Conservation (phyloP, 2,797 vertebrate species). For the Gymnodraco acuticeps region DNA sequence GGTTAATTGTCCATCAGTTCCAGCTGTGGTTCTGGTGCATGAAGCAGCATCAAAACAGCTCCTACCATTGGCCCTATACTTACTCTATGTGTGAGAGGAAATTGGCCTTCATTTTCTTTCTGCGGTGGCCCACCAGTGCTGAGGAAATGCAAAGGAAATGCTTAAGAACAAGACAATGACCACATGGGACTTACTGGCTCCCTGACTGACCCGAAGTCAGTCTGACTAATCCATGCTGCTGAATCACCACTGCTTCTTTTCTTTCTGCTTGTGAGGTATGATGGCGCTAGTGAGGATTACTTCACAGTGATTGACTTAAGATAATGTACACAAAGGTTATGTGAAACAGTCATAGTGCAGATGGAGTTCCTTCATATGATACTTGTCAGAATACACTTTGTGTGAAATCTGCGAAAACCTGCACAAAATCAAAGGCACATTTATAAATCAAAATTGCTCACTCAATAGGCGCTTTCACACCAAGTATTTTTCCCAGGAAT, state of each 20-base stretch:
- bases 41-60: conserved; percentile 71
- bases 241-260: conserved; percentile 44
- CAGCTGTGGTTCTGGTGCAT: conserved; percentile 71
- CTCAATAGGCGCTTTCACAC: too few relatives aligned
- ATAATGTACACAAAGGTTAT: conserved; percentile 15
- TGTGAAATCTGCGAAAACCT: conserved; percentile 18
- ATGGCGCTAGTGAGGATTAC: conserved; percentile 19
- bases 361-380: conserved; percentile 27
- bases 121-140: conserved; percentile 65
- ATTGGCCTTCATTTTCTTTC: conserved; percentile 71
- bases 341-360: conserved; percentile 31
- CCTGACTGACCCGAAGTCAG: conserved; percentile 36
- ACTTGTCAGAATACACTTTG: conserved; percentile 19
- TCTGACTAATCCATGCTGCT: conserved; percentile 36
- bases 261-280: conserved; percentile 19
- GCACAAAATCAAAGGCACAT: conserved; percentile 20
- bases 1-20: conserved; percentile 70
- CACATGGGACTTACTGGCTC: conserved; percentile 49
- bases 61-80: conserved; percentile 63
- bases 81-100: conserved; percentile 69
- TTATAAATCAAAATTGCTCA: neutral
- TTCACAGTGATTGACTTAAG: conserved; percentile 24
- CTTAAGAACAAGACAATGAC: conserved; percentile 67
- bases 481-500: too few relatives aligned
- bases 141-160: conserved; percentile 61